Evolutionary conservation across 2,113 vertebrate species (phyloP).

Genomic region (Butorides virescens): DNA sequence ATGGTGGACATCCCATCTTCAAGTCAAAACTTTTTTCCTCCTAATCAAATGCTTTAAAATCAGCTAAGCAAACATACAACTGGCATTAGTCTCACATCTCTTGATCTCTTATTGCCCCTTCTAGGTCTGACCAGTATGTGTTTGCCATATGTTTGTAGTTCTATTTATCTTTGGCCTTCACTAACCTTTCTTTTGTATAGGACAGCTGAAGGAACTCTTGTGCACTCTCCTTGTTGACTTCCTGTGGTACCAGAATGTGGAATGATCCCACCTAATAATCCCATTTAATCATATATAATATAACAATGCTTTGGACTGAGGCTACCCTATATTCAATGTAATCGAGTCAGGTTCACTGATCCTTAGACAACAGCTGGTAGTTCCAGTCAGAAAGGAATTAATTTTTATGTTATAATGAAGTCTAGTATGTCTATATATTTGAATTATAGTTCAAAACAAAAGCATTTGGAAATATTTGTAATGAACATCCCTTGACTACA

Average conservation of each 20-base stretch:
- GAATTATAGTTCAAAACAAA: neutral
- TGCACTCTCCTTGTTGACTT: neutral
- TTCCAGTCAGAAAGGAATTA: neutral
- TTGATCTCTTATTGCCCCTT: neutral
- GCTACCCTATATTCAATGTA: neutral
- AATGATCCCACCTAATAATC: neutral
- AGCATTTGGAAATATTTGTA: constrained; percentile 20
- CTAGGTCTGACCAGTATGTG: neutral
- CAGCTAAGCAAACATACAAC: neutral
- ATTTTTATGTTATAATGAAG: neutral
- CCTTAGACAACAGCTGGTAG: neutral
- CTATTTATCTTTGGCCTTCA: neutral
- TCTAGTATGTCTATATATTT: neutral
- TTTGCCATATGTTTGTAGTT: neutral
- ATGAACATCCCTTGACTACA: neutral
- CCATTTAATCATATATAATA: neutral
- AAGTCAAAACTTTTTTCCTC: neutral
- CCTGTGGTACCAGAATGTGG: neutral
- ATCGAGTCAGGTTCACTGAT: neutral
- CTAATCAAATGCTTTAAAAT: neutral
- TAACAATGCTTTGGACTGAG: neutral
- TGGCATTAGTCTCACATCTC: neutral
- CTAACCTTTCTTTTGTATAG: neutral
- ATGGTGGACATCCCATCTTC: neutral
- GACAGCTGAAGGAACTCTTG: neutral